phyloP scores from a whole-genome alignment of 2,797 vertebrate species.

The Botia almorhae region DNA sequence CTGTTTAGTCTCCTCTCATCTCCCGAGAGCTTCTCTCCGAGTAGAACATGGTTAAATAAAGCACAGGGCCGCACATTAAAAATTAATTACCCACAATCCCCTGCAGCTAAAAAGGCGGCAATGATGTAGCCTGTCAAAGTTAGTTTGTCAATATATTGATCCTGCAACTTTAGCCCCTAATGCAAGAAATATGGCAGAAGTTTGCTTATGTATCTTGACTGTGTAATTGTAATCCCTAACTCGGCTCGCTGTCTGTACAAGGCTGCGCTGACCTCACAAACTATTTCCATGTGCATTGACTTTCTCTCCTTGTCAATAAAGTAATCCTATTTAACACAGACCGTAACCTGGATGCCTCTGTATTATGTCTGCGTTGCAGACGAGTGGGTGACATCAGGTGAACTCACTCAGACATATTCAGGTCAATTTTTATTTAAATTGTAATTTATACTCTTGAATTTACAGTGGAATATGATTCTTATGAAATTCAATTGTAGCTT shows the following conservation, averaged over 20 bases:
- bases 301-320: constrained; percentile 63
- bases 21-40: constrained; percentile 62
- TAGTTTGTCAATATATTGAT: background rate
- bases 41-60: constrained; percentile 77
- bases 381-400: background rate
- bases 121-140: background rate
- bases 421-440: no score
- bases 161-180: background rate
- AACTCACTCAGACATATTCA: no score
- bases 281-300: constrained; percentile 66
- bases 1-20: background rate
- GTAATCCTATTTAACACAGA: constrained; percentile 61
- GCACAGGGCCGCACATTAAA: constrained; percentile 72
- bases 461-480: background rate
- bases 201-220: background rate
- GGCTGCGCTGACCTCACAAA: constrained; percentile 24
- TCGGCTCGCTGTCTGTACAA: no score
- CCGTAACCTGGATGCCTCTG: constrained; percentile 4
- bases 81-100: constrained; percentile 56
- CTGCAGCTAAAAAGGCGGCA: background rate
- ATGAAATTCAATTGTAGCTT: background rate
- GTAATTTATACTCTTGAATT: no score
- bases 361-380: background rate
- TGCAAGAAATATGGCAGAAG: background rate
- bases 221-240: background rate